Evolutionary conservation across 2,113 vertebrate genomes (phyloP), one percentile per base, ranked within the genome.

Genomic region (Stegastes partitus): DNA sequence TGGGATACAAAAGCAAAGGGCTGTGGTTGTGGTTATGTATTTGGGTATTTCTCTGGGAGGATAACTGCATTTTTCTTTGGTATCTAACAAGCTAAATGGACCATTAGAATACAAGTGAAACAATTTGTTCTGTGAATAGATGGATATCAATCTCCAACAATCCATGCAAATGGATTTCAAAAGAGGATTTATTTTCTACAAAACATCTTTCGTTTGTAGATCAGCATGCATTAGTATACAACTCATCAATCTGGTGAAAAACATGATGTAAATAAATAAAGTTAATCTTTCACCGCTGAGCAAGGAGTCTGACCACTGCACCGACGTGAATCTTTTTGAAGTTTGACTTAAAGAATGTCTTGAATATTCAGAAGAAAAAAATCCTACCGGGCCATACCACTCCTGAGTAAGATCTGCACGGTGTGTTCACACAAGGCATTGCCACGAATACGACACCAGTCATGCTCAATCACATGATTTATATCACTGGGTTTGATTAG

Each of bases 11-110:
- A 34, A 64, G 19, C 53, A 31, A 59, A 55, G n/a, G 37, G 37
- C 39, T 70, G 16, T 4, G 1, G 31, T 31, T 61, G 16, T 34
- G 42, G 3, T 63, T 63, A 11, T 47, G 31, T n/a, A 26, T 71
- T 54, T 31, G 21, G 37, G 21, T n/a, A 68, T 68, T 83, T 73
- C 63, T 74, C 75, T 37, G 22, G 28, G 21, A 55, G 31, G 16
- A 31, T 1, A 57, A 5, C 39, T 26, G 0, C 2, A 61, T 54
- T 42, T 50, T 34, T 47, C 58, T 47, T 18, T 62, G 18, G 26
- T 10, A 57, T 68, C 39, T 65, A 59, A 84, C 56, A 31, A 67
- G 22, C 53, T 50, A 12, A 51, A 37, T 25, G 23, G 28, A 21
- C 50, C 23, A 34, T 55, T 57, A 39, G 34, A 28, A 59, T 39